Evolutionary conservation across 2,888 invertebrate species (phyloP), one percentile per base, ranked within the genome.

Genomic region (Biston stratarius): DNA sequence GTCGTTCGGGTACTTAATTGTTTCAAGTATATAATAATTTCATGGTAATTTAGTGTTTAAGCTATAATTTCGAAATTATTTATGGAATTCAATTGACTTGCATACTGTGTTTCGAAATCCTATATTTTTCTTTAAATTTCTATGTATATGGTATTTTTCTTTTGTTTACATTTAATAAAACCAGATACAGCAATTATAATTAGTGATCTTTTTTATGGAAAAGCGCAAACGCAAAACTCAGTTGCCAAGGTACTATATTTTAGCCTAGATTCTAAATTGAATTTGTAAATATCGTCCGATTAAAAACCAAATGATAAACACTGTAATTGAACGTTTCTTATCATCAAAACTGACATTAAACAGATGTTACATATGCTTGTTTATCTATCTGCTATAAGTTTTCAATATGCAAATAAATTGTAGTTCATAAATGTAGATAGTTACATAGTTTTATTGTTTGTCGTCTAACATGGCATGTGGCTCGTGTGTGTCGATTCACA

Each of bases 1-100:
- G 40, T 12, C 24, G 2, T 0, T 49, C 49, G 8, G 49, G 59
- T n/a, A n/a, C 48, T n/a, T 59, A n/a, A 42, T 49, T 59, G 48
- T 55, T 44, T n/a, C 42, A 42, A 24, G 55, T 8, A n/a, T 33
- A 55, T 33, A 8, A 12, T 15, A 49, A 59, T 59, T 40, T 48
- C 42, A 38, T 38, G 47, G 51, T 52, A n/a, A 7, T 60, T 60
- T 14, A 52, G 0, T 42, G 10, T 33, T 52, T 6, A 8, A 44
- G n/a, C 38, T 14, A 15, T 58, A 38, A 38, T 33, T 34, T 51
- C 7, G 14, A 14, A n/a, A n/a, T 45, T 45, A 0, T 38, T 38
- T 38, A 38, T 6, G 38, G 38, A 24, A 24, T 3, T 24, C 24
- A 24, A 24, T 24, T 24, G 24, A 24, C 24, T 24, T 24, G 3